phyloP scores from a whole-genome alignment of 2,888 invertebrate species.

The Kryphioiulus occultus region DNA sequence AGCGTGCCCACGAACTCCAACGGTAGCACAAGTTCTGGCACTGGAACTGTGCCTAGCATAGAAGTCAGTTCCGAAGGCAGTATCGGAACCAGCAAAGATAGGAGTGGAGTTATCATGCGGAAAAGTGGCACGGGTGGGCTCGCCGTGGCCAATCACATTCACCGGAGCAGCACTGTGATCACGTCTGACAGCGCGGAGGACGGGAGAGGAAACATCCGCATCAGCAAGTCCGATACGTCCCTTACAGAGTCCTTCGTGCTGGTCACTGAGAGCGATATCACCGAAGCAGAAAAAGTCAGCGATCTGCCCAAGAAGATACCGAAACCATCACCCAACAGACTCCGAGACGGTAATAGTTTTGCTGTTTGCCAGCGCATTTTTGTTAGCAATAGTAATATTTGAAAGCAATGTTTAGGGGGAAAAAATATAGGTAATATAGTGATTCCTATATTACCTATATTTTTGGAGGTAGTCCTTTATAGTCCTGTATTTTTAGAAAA shows the following conservation, averaged over 20 bases:
- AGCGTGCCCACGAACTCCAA: neutral
- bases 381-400: too few species aligned
- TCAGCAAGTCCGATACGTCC: slow-evolving; percentile 88
- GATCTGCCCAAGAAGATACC: slow-evolving; percentile 54
- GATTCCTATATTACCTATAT: too few species aligned
- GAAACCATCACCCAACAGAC: slow-evolving; percentile 63
- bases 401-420: too few species aligned
- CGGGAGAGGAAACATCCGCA: slow-evolving; percentile 56
- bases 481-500: too few species aligned
- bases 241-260: slow-evolving; percentile 89
- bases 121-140: slow-evolving; percentile 66
- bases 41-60: neutral
- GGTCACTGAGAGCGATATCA: slow-evolving; percentile 65
- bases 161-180: slow-evolving; percentile 57
- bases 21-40: neutral
- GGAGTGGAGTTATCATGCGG: neutral
- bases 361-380: too few species aligned
- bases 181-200: slow-evolving; percentile 55
- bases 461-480: too few species aligned
- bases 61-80: neutral
- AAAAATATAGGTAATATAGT: too few species aligned
- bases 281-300: slow-evolving; percentile 58
- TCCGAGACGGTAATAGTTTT: slow-evolving; percentile 62
- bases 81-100: neutral
- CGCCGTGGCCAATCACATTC: slow-evolving; percentile 51